Evolutionary conservation across 1,140 invertebrate species (phyloP).

Genomic region (Brachionus plicatilis): DNA sequence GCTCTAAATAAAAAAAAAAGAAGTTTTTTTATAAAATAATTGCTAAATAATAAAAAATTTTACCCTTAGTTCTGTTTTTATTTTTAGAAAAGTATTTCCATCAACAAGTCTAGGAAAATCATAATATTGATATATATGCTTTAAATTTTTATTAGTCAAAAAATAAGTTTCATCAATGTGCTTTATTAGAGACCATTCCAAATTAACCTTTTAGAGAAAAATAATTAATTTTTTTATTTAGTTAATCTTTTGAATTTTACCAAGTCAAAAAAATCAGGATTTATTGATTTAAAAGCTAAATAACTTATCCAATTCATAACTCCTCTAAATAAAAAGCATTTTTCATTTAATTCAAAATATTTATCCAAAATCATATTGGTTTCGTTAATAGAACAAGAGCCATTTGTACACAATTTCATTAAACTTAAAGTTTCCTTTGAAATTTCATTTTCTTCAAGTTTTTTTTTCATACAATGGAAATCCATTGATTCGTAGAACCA

Average conservation of each 20-base stretch:
- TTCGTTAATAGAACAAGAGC: neutral
- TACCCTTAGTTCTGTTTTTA: constrained; percentile 1
- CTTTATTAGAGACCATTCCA: constrained; percentile 31
- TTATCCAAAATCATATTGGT: neutral
- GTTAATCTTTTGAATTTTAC: neutral
- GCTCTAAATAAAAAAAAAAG: neutral
- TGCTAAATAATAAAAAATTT: neutral
- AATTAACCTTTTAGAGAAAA: neutral
- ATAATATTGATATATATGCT: constrained; percentile 26
- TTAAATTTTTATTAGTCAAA: constrained; percentile 34
- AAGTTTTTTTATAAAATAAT: neutral
- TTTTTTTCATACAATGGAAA: neutral
- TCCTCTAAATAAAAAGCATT: constrained; percentile 5
- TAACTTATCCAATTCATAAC: constrained; percentile 23
- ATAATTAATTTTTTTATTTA: neutral
- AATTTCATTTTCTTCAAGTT: neutral
- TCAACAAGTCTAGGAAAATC: constrained; percentile 16
- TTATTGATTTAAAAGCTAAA: neutral
- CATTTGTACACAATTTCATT: constrained; percentile 6
- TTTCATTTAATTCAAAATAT: constrained; percentile 2
- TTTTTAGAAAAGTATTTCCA: neutral
- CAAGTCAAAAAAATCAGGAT: constrained; percentile 8
- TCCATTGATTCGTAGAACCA: constrained; percentile 22
- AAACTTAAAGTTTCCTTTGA: neutral
- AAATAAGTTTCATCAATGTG: constrained; percentile 35